These are phyloP conservation scores for Gastracanthus pulcherrimus DNA, from an alignment of 2,888 invertebrate species.

Conservation along the genomic window DNA sequence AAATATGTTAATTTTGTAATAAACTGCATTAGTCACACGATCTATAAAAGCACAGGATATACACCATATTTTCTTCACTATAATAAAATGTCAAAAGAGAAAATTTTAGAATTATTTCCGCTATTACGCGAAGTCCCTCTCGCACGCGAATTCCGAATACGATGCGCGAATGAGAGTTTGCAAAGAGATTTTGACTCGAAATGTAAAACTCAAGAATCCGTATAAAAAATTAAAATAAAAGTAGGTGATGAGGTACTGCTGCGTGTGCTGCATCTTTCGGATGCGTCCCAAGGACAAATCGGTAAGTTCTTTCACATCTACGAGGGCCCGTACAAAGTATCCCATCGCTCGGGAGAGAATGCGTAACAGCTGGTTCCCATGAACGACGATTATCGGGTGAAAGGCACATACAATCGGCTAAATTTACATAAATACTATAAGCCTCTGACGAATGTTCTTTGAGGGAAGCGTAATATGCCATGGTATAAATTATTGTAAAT, in stretches of 20 bases:
- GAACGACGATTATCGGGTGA: background rate
- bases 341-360: background rate
- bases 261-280: conserved; percentile 14
- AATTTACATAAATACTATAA: conserved; percentile 17
- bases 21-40: background rate
- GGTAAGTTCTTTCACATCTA: conserved; percentile 30
- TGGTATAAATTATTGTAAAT: no score
- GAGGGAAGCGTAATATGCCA: no score
- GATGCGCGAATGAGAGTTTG: background rate
- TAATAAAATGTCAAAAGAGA: background rate
- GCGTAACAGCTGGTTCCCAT: background rate
- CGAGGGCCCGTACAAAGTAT: conserved; percentile 13
- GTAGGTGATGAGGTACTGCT: conserved; percentile 15
- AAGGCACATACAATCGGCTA: conserved; percentile 16
- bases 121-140: background rate
- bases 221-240: background rate
- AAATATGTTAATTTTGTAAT: background rate
- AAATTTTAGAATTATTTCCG: background rate
- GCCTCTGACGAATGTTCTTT: background rate
- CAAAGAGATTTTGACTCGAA: background rate
- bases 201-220: background rate
- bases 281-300: conserved; percentile 11
- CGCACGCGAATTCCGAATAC: background rate
- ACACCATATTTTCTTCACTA: background rate
- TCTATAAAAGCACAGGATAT: background rate